These are phyloP conservation scores for Leptopilina clavipes DNA, from an alignment of 1,140 invertebrate species.

Conservation along the genomic window DNA sequence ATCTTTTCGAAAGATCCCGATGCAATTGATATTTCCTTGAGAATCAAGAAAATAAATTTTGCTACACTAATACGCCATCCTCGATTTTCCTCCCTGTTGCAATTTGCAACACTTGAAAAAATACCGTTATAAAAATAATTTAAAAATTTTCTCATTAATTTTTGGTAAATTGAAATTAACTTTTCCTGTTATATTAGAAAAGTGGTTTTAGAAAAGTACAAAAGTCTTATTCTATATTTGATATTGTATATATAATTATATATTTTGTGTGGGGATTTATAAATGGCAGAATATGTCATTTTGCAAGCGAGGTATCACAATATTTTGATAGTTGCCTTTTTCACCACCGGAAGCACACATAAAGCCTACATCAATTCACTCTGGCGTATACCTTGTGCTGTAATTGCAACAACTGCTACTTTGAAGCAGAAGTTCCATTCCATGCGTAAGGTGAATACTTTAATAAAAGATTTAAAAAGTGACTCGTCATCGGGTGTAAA, in stretches of 20 bases:
- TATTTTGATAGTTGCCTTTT: constrained; percentile 30
- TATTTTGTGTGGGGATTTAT: background rate
- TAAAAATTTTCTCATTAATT: too few species aligned
- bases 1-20: constrained; percentile 14
- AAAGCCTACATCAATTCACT: constrained; percentile 38
- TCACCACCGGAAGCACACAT: constrained; percentile 37
- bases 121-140: too few species aligned
- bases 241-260: too few species aligned
- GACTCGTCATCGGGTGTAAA: constrained; percentile 64
- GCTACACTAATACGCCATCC: constrained; percentile 4
- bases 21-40: background rate
- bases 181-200: too few species aligned
- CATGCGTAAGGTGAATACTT: constrained; percentile 31
- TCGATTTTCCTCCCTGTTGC: too few species aligned
- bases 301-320: constrained; percentile 6
- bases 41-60: constrained; percentile 37
- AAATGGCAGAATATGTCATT: background rate
- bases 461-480: constrained; percentile 63
- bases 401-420: constrained; percentile 49
- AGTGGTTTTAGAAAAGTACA: too few species aligned
- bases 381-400: constrained; percentile 34
- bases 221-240: background rate
- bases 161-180: too few species aligned
- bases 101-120: too few species aligned
- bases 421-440: background rate